Conservation (phyloP, 2,113 vertebrate genomes). For the Tichodroma muraria region DNA sequence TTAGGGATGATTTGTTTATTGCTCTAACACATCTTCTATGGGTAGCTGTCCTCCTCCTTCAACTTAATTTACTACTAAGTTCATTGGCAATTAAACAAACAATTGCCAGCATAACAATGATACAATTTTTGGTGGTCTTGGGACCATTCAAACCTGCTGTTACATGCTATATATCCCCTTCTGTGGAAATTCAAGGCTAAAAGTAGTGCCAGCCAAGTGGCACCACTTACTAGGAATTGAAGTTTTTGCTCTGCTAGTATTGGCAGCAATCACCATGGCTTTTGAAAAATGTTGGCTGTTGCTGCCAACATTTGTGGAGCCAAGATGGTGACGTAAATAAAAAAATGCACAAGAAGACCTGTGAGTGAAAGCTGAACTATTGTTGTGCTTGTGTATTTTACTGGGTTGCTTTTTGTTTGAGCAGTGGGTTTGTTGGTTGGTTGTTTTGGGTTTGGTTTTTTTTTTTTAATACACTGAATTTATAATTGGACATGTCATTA, state of each 20-base stretch:
- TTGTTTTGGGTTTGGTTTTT: not conserved
- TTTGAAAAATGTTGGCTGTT: not conserved
- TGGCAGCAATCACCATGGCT: not conserved
- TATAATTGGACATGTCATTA: not conserved
- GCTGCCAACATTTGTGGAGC: not conserved
- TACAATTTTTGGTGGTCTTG: not conserved
- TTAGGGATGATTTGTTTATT: not conserved
- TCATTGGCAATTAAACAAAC: not conserved
- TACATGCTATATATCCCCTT: not conserved
- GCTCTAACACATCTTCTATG: not conserved
- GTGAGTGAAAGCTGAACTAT: not conserved
- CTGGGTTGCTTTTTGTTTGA: not conserved
- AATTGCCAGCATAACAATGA: not conserved
- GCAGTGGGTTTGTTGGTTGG: not conserved
- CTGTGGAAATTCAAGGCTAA: not conserved
- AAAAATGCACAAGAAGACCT: not conserved
- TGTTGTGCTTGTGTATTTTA: not conserved
- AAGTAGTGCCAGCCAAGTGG: not conserved
- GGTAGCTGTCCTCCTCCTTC: not conserved
- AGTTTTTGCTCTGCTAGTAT: not conserved
- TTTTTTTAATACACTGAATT: not conserved
- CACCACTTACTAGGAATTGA: not conserved
- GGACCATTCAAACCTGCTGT: not conserved
- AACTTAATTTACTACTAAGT: not conserved
- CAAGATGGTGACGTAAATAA: not conserved